Conservation (phyloP, 2,888 invertebrate species). For the Tortricodes alternella region DNA sequence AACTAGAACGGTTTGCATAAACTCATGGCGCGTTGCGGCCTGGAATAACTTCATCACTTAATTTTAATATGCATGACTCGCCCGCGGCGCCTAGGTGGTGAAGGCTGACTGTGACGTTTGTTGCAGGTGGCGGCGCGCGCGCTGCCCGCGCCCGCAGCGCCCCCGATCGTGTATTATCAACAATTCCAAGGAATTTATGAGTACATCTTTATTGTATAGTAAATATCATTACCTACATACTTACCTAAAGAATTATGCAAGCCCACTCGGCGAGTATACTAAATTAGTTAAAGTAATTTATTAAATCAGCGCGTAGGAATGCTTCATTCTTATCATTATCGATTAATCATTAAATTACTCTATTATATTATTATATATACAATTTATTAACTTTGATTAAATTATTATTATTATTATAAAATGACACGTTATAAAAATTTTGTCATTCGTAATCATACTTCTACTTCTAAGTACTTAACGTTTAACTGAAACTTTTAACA, state of each 20-base stretch:
- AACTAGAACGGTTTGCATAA: no score
- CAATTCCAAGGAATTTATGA: constrained; percentile 74
- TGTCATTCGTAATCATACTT: constrained; percentile 83
- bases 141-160: constrained; percentile 57
- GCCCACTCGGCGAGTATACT: constrained; percentile 83
- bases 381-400: constrained; percentile 83
- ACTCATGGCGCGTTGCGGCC: no score
- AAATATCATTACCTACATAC: constrained; percentile 77
- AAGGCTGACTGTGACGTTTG: background rate
- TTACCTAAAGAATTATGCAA: constrained; percentile 69
- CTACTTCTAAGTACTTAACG: constrained; percentile 81
- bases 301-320: constrained; percentile 83
- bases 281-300: constrained; percentile 86
- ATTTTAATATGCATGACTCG: no score
- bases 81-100: no score
- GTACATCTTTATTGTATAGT: constrained; percentile 73
- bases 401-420: constrained; percentile 82
- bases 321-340: constrained; percentile 84
- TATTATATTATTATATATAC: constrained; percentile 83
- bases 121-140: constrained; percentile 55
- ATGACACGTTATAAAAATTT: constrained; percentile 82
- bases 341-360: constrained; percentile 83
- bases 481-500: constrained; percentile 82
- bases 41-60: no score
- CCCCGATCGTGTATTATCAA: constrained; percentile 69